Conservation (phyloP, 2,888 invertebrate species). For the Unio delphinus region DNA sequence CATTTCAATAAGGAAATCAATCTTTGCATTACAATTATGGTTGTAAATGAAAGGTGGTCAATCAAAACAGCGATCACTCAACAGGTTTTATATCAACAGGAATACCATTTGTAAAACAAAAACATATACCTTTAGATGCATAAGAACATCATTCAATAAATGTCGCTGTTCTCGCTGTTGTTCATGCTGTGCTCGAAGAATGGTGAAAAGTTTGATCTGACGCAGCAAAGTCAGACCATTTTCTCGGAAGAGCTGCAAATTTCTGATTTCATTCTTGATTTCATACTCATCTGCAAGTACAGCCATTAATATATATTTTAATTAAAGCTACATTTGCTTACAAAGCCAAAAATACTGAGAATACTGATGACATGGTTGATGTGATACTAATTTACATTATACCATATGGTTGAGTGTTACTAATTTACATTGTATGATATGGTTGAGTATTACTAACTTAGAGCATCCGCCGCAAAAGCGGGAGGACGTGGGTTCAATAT, state of each 20-base stretch:
- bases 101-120: not conserved
- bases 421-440: too few relatives aligned
- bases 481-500: too few relatives aligned
- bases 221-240: conserved; percentile 81
- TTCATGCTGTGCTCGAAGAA: conserved; percentile 78
- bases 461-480: too few relatives aligned
- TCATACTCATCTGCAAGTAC: conserved; percentile 75
- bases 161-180: conserved; percentile 73
- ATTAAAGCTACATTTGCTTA: too few relatives aligned
- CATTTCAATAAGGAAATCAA: too few relatives aligned
- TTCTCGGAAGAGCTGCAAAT: conserved; percentile 77
- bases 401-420: too few relatives aligned
- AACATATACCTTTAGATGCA: conserved; percentile 55
- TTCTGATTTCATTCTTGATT: conserved; percentile 74
- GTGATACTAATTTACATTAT: too few relatives aligned
- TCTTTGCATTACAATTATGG: too few relatives aligned
- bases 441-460: too few relatives aligned
- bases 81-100: not conserved
- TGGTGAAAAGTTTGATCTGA: conserved; percentile 79
- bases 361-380: too few relatives aligned
- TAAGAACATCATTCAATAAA: conserved; percentile 60
- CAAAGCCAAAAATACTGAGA: too few relatives aligned
- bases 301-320: not conserved
- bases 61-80: not conserved
- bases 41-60: too few relatives aligned